Evolutionary conservation across 2,113 vertebrate genomes (phyloP), one percentile per base, ranked within the genome.

Genomic region (Paratilapia polleni): DNA sequence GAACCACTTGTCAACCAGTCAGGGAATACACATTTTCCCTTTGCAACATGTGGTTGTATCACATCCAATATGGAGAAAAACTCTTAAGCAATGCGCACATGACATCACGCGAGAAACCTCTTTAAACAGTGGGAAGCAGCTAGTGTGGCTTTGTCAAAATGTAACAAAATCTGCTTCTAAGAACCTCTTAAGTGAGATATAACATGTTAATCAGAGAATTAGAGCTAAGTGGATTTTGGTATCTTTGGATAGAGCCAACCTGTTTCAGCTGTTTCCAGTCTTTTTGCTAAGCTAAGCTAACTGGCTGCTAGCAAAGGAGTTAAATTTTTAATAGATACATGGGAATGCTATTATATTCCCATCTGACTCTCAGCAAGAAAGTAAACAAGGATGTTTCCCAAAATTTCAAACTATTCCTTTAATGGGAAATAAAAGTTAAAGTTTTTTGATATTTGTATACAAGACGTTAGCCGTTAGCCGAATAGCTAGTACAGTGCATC

Each of bases 201-300:
- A 49, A 82, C 17, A 9, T 56, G 19, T 54, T 82, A 57, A 7
- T 47, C 61, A 52, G 11, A 64, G 61, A 34, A 84, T 43, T 13
- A n/a, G 19, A 28, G n/a, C 15, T 73, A 41, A 47, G 63, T 59
- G 36, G 14, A 49, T n/a, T 78, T 84, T 38, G 24, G 26, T 38
- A 38, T 22, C 8, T 41, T 24, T 74, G 41, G 13, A 28, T 17
- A 77, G 41, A 78, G 22, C 14, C n/a, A 49, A 4, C 12, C 19
- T 20, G 11, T 59, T 73, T 68, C 8, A 62, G 24, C 22, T 56
- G 11, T 31, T 5, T 80, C 10, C 8, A 34, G 17, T 63, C 11
- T 5, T 49, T 38, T 28, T 36, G 80, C 76, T 79, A 66, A 59
- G 14, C 36, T 24, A 61, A 86, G 60, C 47, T 66, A 70, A 36